Base-by-base conservation (phyloP, 2,888 invertebrate species). In the Napeogenes sylphis region DNA sequence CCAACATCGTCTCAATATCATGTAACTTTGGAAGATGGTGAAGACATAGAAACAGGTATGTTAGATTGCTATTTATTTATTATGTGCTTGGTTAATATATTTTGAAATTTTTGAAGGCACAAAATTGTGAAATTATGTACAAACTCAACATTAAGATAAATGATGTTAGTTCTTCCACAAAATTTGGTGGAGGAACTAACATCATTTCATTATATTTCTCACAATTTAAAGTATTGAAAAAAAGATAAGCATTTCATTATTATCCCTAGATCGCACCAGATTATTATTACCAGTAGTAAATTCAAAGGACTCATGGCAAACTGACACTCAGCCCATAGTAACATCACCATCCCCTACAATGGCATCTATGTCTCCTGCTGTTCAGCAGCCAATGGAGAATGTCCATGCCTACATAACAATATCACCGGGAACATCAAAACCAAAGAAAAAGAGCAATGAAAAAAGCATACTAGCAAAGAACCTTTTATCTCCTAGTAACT, bases 1-100 rank as follows among this genome's bases (percentile, higher is more conserved):
- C 80, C 81, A 5, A 64, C 77, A 55, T 61, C 71, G 12, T 73
- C 79, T 45, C 81, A 82, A 58, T 90, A 90, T 68, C 86, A 90
- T 71, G 90, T 90, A 32, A 90, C 90, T 14, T 79, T 89, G 83
- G 90, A 87, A 73, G 90, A 90, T 73, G 85, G 84, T 21, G 90
- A 90, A 70, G 89, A 89, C 63, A 66, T 63, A 65, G 84, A 87
- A 46, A 66, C 78, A 78, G 86, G 89, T 89, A 65, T 61, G 45
- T 45, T 58, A 42, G 30, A 21, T 51, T 42, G 42, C 35, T 35
- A 35, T 47, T n/a, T 4, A 4, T n/a, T 47, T 4, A n/a, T 47
- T 14, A n/a, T 14, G n/a, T 47, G 14, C 21, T 14, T 14, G 6
- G 14, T 14, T 14, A 47, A 2, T 14, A 47, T 8, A 47, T 21